Conservation (phyloP, 1,140 invertebrate species). For the Sitophilus oryzae region DNA sequence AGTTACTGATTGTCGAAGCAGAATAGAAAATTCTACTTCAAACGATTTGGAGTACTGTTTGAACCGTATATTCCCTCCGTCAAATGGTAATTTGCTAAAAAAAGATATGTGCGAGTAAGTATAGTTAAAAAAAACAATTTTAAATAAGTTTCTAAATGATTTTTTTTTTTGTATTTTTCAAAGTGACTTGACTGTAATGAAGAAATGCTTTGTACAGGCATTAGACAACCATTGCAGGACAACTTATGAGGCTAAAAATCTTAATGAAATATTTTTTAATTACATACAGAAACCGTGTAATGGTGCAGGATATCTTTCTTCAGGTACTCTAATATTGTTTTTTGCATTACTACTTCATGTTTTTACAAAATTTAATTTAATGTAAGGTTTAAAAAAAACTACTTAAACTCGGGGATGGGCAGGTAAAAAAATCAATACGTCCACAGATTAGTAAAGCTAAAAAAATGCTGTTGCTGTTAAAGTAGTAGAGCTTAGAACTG, state of each 20-base stretch:
- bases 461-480: no score
- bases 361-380: no score
- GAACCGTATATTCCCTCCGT: conserved; percentile 3
- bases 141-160: not conserved
- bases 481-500: no score
- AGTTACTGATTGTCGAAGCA: not conserved
- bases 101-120: conserved; percentile 11
- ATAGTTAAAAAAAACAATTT: not conserved
- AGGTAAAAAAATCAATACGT: no score
- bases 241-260: not conserved
- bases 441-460: no score
- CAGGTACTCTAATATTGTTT: no score
- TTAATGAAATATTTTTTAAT: conserved; percentile 10
- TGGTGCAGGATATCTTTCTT: not conserved
- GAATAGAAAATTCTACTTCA: not conserved
- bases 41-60: conserved; percentile 3
- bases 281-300: conserved; percentile 6
- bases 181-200: conserved; percentile 3
- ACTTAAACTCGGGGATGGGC: no score
- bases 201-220: conserved; percentile 1
- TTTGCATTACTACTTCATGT: no score
- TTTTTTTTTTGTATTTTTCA: no score
- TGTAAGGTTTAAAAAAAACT: no score
- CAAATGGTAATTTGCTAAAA: not conserved
- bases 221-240: not conserved